Evolutionary conservation across 2,113 vertebrate species (phyloP).

Genomic region (Nettapus auritus): DNA sequence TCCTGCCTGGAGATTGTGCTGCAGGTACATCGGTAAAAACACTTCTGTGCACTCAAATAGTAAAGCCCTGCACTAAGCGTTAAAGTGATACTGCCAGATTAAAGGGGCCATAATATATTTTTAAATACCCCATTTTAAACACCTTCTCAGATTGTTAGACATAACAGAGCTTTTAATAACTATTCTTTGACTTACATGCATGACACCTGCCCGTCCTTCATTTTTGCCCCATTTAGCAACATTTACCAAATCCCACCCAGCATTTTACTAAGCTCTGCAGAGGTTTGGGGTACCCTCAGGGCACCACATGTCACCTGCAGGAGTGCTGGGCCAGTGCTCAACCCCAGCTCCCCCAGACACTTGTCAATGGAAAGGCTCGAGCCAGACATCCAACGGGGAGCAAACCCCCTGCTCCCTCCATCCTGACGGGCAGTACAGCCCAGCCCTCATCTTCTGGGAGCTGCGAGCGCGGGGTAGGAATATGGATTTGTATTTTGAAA

Average conservation of each 20-base stretch:
- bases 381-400: not conserved
- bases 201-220: not conserved
- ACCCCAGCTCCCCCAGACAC: accelerated
- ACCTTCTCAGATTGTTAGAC: not conserved
- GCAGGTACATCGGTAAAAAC: slow-evolving; percentile 16
- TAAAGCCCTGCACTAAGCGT: not conserved
- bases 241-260: not conserved
- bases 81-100: not conserved
- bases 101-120: not conserved
- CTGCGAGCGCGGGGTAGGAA: accelerated
- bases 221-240: not conserved
- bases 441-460: not conserved
- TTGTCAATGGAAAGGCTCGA: accelerated
- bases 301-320: not conserved
- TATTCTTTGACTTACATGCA: not conserved
- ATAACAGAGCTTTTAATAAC: not conserved
- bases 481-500: not conserved
- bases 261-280: not conserved
- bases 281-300: not conserved
- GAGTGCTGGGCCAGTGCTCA: accelerated
- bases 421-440: accelerated
- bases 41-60: not conserved
- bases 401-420: not conserved
- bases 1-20: not conserved
- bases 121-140: not conserved